phyloP scores from a whole-genome alignment of 2,888 invertebrate species.

The Patella caerulea region DNA sequence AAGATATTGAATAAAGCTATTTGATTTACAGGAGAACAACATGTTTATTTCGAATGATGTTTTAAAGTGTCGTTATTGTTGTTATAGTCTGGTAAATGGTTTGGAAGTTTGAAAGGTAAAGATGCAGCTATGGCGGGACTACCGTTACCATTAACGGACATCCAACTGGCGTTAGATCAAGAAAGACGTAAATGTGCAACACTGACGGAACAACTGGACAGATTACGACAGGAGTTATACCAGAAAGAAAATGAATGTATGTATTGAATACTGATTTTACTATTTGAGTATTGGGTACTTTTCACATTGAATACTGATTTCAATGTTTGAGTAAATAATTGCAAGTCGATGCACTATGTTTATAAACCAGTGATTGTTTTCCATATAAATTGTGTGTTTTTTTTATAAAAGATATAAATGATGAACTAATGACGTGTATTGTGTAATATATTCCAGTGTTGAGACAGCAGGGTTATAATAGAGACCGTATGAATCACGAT shows the following conservation, averaged over 20 bases:
- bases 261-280: conserved; percentile 19
- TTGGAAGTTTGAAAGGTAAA: conserved; percentile 50
- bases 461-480: background rate
- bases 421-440: no score
- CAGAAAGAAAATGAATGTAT: conserved; percentile 61
- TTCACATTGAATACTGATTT: no score
- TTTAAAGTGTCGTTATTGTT: background rate
- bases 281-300: no score
- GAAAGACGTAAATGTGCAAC: conserved; percentile 73
- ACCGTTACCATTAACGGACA: conserved; percentile 48
- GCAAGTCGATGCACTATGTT: no score
- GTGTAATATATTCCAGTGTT: background rate
- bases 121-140: conserved; percentile 31
- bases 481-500: background rate
- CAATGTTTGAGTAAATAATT: no score
- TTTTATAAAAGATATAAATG: no score
- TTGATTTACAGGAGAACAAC: no score
- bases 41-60: no score
- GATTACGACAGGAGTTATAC: conserved; percentile 56
- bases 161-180: conserved; percentile 70
- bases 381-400: no score
- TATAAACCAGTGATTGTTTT: no score
- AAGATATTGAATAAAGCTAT: no score
- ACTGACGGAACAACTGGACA: conserved; percentile 60
- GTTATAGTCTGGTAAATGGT: conserved; percentile 48